Base-by-base conservation (phyloP, 2,888 invertebrate genomes). In the Orthosia gothica region DNA sequence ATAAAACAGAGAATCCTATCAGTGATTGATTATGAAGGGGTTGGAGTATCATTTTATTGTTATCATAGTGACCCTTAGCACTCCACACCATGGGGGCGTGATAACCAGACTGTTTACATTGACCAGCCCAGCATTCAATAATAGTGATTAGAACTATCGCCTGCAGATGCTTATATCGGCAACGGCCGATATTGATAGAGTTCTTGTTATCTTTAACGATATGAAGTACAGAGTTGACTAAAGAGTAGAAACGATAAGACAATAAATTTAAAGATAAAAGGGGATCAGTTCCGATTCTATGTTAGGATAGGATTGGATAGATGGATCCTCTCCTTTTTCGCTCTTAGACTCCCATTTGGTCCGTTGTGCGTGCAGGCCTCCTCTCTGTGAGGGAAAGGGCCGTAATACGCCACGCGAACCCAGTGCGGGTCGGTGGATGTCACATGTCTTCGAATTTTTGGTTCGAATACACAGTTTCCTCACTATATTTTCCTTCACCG, bases 51-150 rank as follows among this genome's bases (percentile, higher is more conserved):
- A 66, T 67, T n/a, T 80, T 47, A 61, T 50, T 65, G 23, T 72
- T 50, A 55, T 47, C 62, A 62, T 68, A 59, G 23, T 66, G 50
- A 76, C 68, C 76, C 55, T 72, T 61, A 32, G 32, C 45, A 12
- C 5, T 69, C 55, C 70, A 79, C 62, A 73, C 70, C 65, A 76
- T 62, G 79, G 82, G 72, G 82, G 76, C 70, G 69, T 76, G 79
- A 66, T 70, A 73, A 40, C 49, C 26, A 32, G 45, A 49, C 40
- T 72, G 67, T 84, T 81, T 70, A 78, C 69, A 70, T 32, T 23
- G 20, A 55, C 11, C 20, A 20, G 59, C 50, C 11, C 20, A 20
- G 59, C 50, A 71, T 72, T 65, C 40, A 69, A 47, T 71, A 15
- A 55, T 55, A 49, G 32, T 70, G 70, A 75, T 82, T 61, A 54